Conservation (phyloP, 2,797 vertebrate genomes). For the Phoebastria nigripes region DNA sequence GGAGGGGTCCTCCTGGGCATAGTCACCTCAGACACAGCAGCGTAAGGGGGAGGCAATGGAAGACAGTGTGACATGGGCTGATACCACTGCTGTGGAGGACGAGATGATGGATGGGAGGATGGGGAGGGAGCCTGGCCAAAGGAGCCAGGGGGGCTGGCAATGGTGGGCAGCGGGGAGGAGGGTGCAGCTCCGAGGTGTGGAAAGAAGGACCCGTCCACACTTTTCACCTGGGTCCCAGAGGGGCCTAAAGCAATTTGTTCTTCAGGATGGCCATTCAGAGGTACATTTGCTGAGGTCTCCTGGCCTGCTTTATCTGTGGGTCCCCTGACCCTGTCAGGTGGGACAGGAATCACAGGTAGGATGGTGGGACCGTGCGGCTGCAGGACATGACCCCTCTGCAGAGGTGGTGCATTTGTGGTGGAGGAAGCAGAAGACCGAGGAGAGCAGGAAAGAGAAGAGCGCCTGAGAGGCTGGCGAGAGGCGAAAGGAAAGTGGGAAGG, state of each 20-base stretch:
- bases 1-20: conserved; percentile 85
- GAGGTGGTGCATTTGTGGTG: conserved; percentile 71
- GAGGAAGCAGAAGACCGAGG: conserved; percentile 76
- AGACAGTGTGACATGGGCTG: conserved; percentile 78
- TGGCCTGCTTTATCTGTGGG: conserved; percentile 66
- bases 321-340: conserved; percentile 71
- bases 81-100: conserved; percentile 78
- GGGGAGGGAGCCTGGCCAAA: conserved; percentile 67
- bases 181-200: conserved; percentile 72
- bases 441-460: conserved; percentile 77
- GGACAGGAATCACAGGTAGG: conserved; percentile 78
- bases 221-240: conserved; percentile 38
- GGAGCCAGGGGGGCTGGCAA: conserved; percentile 62
- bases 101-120: conserved; percentile 70
- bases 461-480: conserved; percentile 40
- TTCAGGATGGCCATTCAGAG: conserved; percentile 37
- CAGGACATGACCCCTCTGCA: conserved; percentile 72
- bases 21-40: conserved; percentile 85
- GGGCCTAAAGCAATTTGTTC: conserved; percentile 34
- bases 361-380: conserved; percentile 76
- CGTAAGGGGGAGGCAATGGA: conserved; percentile 83
- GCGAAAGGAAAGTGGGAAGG: conserved; percentile 73
- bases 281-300: not conserved
- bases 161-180: conserved; percentile 59
- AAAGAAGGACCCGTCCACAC: conserved; percentile 53